These are phyloP conservation scores for Marasmarcha lunaedactyla DNA, from an alignment of 2,888 invertebrate genomes.

Conservation along the genomic window DNA sequence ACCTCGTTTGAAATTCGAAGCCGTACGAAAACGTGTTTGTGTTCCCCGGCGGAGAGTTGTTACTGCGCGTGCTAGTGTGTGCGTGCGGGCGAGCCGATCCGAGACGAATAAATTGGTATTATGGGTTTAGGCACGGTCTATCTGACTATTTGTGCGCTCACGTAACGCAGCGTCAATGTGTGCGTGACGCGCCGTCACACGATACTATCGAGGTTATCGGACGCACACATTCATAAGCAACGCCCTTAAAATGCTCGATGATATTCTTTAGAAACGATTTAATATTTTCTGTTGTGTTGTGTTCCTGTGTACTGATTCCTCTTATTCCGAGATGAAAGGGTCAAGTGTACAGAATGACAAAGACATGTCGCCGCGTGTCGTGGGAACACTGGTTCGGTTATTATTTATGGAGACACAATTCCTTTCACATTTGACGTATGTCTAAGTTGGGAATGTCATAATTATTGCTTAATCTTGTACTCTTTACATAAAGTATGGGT, in stretches of 20 bases:
- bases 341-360: conserved; percentile 41
- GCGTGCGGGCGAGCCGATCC: conserved; percentile 15
- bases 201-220: conserved; percentile 47
- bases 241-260: not conserved
- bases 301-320: conserved; percentile 31
- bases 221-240: conserved; percentile 23
- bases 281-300: not conserved
- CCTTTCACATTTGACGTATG: conserved; percentile 8
- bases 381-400: conserved; percentile 42
- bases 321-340: conserved; percentile 43
- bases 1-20: conserved; percentile 26
- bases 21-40: conserved; percentile 17
- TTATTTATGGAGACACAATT: conserved; percentile 34
- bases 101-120: conserved; percentile 15
- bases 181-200: conserved; percentile 31
- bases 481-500: not conserved
- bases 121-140: conserved; percentile 15
- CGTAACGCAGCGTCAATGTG: conserved; percentile 25
- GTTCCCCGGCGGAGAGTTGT: not conserved
- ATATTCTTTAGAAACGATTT: not conserved
- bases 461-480: not conserved
- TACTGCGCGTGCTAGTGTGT: conserved; percentile 2
- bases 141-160: conserved; percentile 7
- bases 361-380: conserved; percentile 47
- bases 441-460: not conserved